phyloP scores from a whole-genome alignment of 2,888 invertebrate genomes.

The Ennomos erosarius region DNA sequence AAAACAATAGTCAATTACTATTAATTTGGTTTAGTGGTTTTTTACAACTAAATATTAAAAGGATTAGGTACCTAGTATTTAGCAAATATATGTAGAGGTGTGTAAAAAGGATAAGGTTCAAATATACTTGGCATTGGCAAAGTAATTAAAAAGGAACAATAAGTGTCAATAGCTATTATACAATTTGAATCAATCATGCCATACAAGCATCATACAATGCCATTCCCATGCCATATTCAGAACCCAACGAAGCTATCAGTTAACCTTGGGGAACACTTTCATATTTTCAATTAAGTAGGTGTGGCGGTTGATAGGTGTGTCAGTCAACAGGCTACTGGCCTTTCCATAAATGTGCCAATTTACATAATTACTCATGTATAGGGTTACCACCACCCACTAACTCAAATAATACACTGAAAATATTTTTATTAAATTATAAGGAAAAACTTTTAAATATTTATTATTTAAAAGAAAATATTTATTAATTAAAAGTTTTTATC shows the following conservation, averaged over 20 bases:
- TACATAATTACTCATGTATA: constrained; percentile 44
- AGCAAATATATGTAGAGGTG: too few species aligned
- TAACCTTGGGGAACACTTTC: constrained; percentile 48
- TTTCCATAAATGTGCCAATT: constrained; percentile 47
- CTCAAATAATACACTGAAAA: too few species aligned
- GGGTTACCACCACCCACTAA: constrained; percentile 28
- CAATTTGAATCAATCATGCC: constrained; percentile 16
- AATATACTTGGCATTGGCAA: background rate
- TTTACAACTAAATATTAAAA: too few species aligned
- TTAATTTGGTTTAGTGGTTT: too few species aligned
- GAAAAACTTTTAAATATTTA: too few species aligned
- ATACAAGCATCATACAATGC: constrained; percentile 20
- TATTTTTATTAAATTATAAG: too few species aligned
- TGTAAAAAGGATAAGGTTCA: too few species aligned
- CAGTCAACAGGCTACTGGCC: constrained; percentile 38
- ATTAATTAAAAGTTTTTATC: too few species aligned
- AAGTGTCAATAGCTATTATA: constrained; percentile 14
- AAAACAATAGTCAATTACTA: too few species aligned
- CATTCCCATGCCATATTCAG: constrained; percentile 28
- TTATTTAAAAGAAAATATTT: too few species aligned
- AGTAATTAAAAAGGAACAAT: background rate
- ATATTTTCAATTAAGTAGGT: constrained; percentile 47
- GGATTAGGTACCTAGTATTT: too few species aligned
- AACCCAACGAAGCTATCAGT: constrained; percentile 32
- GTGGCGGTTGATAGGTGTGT: constrained; percentile 41